Percentiles rank a stretch among this genome's conserved stretches.
These are phyloP conservation scores for Calliopum simillimum DNA, from an alignment of 2,888 invertebrate species.

Conservation along the genomic window DNA sequence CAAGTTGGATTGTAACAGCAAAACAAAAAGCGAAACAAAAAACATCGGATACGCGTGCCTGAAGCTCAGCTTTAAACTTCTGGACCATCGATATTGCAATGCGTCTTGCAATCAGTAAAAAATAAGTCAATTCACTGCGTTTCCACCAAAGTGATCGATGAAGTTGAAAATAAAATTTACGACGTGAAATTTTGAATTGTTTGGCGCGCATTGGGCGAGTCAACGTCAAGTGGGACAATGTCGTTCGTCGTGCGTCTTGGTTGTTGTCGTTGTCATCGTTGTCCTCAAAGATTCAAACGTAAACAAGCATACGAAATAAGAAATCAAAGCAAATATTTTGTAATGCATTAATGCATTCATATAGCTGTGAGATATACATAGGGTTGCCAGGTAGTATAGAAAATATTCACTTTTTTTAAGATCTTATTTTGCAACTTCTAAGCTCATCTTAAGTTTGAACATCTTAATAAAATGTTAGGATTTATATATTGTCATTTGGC, in stretches of 20 bases:
- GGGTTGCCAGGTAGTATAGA: background rate
- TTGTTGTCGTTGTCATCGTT: background rate
- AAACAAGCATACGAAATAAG: too few species aligned
- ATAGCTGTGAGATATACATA: background rate
- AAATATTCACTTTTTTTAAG: background rate
- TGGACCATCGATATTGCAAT: background rate
- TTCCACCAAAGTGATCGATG: constrained; percentile 64
- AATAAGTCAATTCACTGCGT: constrained; percentile 38
- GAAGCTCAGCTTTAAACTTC: background rate
- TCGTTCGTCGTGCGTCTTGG: too few species aligned
- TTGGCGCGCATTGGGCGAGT: constrained; percentile 43
- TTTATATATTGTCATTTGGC: background rate
- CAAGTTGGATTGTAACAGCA: background rate
- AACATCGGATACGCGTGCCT: constrained; percentile 36
- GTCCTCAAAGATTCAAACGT: background rate
- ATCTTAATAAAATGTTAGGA: too few species aligned
- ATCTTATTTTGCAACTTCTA: background rate
- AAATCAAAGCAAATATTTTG: too few species aligned
- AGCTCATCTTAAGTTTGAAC: too few species aligned
- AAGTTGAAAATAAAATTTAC: constrained; percentile 64
- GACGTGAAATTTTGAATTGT: constrained; percentile 65
- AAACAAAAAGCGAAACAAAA: background rate
- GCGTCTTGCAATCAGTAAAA: constrained; percentile 7
- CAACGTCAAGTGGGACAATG: background rate
- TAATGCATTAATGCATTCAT: too few species aligned